Evolutionary conservation across 2,888 invertebrate genomes (phyloP).

Genomic region (Euzophera pinguis): DNA sequence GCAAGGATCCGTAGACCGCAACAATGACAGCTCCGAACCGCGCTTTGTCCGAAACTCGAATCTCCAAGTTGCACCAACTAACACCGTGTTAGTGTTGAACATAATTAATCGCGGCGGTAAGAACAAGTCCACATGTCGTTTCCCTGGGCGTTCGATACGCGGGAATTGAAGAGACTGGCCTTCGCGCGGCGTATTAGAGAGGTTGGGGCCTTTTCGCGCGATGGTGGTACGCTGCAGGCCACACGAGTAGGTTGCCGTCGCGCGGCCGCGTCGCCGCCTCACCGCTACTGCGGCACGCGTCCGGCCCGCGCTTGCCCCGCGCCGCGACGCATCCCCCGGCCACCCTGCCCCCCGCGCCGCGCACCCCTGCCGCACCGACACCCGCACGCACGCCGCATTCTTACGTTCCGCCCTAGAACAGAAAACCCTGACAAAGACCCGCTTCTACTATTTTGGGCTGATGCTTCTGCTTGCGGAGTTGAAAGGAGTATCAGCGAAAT

Average conservation of each 20-base stretch:
- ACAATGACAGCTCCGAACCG: slow-evolving; percentile 23
- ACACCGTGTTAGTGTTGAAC: slow-evolving; percentile 21
- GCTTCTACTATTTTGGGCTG: no score
- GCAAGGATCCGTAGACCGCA: slow-evolving; percentile 17
- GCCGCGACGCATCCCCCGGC: slow-evolving; percentile 56
- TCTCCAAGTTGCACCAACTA: slow-evolving; percentile 32
- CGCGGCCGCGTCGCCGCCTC: slow-evolving; percentile 72
- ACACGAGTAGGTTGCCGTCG: slow-evolving; percentile 47
- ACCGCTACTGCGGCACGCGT: slow-evolving; percentile 77
- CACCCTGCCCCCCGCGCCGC: slow-evolving; percentile 38
- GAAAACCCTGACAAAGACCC: slow-evolving; percentile 57
- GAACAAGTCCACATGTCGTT: slow-evolving; percentile 32
- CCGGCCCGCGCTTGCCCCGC: slow-evolving; percentile 46
- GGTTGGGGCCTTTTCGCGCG: slow-evolving; percentile 43
- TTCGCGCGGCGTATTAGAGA: slow-evolving; percentile 36
- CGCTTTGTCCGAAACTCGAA: slow-evolving; percentile 28
- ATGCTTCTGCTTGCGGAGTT: no score
- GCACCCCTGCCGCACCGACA: slow-evolving; percentile 44
- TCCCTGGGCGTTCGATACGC: slow-evolving; percentile 41
- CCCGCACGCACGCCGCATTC: slow-evolving; percentile 76
- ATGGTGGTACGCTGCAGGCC: slow-evolving; percentile 45
- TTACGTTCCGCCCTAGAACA: slow-evolving; percentile 51
- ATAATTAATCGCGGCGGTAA: slow-evolving; percentile 23
- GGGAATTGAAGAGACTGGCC: slow-evolving; percentile 42
- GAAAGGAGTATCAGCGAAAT: no score